A percentile compares a stretch with the other conserved stretches of the same genome.
These are phyloP conservation scores for Neosilurus hyrtlii DNA, from an alignment of 2,797 vertebrate species.

Conservation along the genomic window DNA sequence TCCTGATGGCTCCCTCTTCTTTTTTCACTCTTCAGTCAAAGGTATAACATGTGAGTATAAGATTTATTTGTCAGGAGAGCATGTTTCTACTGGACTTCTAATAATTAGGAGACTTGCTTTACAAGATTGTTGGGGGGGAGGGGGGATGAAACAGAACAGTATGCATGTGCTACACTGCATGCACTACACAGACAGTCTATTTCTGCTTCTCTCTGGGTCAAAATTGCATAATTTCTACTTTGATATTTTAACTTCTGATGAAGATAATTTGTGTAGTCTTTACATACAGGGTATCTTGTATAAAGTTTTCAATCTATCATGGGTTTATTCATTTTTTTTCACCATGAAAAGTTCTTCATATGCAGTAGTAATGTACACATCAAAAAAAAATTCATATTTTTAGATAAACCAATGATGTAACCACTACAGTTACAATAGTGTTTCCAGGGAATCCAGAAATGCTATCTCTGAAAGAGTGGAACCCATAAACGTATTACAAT, in stretches of 20 bases:
- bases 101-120: neutral
- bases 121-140: neutral
- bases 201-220: neutral
- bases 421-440: too few species aligned
- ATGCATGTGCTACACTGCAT: constrained; percentile 23
- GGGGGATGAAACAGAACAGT: constrained; percentile 2
- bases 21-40: neutral
- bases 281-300: neutral
- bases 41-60: constrained; percentile 40
- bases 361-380: too few species aligned
- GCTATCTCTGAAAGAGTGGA: too few species aligned
- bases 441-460: too few species aligned
- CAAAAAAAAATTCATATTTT: too few species aligned
- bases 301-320: neutral
- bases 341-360: too few species aligned
- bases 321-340: too few species aligned
- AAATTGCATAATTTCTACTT: too few species aligned
- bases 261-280: too few species aligned
- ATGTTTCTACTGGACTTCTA: neutral
- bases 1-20: neutral
- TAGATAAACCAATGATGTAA: too few species aligned
- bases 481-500: too few species aligned
- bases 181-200: neutral
- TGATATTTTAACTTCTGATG: too few species aligned
- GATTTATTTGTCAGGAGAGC: constrained; percentile 29